Percentiles rank a stretch among this genome's conserved stretches.
Evolutionary conservation across 2,113 vertebrate species (phyloP).

Genomic region (Acinonyx jubatus): DNA sequence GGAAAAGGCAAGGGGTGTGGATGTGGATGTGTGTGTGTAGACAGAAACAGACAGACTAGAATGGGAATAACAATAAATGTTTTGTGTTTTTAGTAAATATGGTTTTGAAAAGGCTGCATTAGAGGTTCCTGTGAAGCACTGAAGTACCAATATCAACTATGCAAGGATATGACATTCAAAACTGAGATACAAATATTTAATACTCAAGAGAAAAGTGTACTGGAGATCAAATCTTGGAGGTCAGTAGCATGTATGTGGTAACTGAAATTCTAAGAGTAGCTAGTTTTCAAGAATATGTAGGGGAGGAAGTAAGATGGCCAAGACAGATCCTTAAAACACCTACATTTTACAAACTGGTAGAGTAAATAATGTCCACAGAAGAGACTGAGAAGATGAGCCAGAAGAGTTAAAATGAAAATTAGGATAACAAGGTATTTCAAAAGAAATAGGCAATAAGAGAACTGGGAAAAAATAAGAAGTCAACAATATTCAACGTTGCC

Average conservation of each 20-base stretch:
- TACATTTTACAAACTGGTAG: conserved; percentile 5
- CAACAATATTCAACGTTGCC: background rate
- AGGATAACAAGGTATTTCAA: background rate
- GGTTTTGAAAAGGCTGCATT: background rate
- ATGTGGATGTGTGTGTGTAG: background rate
- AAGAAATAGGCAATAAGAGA: background rate
- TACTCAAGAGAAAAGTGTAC: background rate
- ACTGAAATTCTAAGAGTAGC: background rate
- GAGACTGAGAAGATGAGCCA: background rate
- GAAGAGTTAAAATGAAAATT: background rate
- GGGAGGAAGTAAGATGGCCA: background rate
- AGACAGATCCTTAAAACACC: background rate
- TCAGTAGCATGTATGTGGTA: background rate
- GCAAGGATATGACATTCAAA: background rate
- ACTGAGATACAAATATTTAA: background rate
- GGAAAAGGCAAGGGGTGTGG: background rate
- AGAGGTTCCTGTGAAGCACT: background rate
- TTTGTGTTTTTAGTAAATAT: background rate
- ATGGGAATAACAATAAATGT: background rate
- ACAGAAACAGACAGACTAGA: background rate
- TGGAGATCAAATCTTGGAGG: background rate
- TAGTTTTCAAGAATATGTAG: background rate
- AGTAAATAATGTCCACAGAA: background rate
- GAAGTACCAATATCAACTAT: conserved; percentile 6
- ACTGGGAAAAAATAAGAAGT: background rate